These are phyloP conservation scores for Caenorhabditis sp. DNA, from an alignment of 2,888 invertebrate genomes.

Conservation along the genomic window DNA sequence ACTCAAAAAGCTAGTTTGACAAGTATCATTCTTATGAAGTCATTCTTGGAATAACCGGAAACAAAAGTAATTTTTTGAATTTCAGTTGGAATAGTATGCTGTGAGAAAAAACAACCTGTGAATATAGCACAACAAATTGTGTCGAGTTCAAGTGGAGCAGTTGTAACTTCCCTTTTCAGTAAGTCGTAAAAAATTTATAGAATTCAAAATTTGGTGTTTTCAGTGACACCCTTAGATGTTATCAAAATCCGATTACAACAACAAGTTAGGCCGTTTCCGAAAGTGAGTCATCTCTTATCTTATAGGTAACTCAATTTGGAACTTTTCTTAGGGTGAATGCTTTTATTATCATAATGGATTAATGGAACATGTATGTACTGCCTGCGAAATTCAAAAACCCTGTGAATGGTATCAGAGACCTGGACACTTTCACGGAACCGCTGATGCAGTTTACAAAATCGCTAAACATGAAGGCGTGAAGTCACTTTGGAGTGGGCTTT, in stretches of 20 bases:
- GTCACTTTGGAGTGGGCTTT: constrained; percentile 94
- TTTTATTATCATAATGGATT: constrained; percentile 80
- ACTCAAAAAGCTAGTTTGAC: too few species aligned
- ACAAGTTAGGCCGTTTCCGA: constrained; percentile 82
- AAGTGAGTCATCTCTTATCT: constrained; percentile 72
- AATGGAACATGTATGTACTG: constrained; percentile 93
- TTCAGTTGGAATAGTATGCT: constrained; percentile 2
- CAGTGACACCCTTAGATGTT: constrained; percentile 92
- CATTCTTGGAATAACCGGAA: too few species aligned
- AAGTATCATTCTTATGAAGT: too few species aligned
- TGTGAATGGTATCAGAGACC: constrained; percentile 77
- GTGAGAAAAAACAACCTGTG: constrained; percentile 7
- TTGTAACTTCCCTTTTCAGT: constrained; percentile 62
- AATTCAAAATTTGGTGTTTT: constrained; percentile 7
- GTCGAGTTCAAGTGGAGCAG: constrained; percentile 57
- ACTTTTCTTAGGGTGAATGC: constrained; percentile 34
- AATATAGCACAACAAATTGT: constrained; percentile 48
- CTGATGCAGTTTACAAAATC: constrained; percentile 95
- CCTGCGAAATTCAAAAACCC: constrained; percentile 59
- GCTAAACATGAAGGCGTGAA: constrained; percentile 85
- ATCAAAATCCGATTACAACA: constrained; percentile 96
- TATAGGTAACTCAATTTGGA: too few species aligned
- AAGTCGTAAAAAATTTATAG: constrained; percentile 7
- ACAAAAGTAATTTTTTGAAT: too few species aligned
- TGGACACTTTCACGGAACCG: constrained; percentile 79